Percentiles rank a stretch among this genome's conserved stretches.
These are phyloP conservation scores for Chunga burmeisteri DNA, from an alignment of 2,113 vertebrate species.

Conservation along the genomic window DNA sequence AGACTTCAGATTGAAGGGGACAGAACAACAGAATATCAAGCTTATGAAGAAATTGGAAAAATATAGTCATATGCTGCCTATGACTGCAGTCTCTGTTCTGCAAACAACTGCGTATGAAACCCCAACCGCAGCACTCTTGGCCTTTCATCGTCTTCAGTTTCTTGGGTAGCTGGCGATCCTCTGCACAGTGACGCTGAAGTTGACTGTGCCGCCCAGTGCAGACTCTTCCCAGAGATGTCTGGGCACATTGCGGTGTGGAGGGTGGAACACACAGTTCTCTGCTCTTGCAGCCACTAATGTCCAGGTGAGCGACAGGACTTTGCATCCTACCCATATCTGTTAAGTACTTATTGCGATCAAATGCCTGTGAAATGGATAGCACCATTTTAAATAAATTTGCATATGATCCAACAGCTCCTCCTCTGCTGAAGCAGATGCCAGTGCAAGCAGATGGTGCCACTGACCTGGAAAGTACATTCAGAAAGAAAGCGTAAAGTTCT, in stretches of 20 bases:
- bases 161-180: neutral
- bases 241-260: accelerated
- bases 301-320: neutral
- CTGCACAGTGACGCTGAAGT: neutral
- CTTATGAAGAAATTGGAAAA: neutral
- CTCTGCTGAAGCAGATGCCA: neutral
- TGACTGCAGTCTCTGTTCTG: neutral
- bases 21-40: neutral
- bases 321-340: accelerated
- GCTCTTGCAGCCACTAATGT: neutral
- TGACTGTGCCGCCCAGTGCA: neutral
- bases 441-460: accelerated
- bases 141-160: neutral
- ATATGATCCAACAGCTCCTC: neutral
- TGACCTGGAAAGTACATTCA: neutral
- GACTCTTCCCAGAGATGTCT: neutral
- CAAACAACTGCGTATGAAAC: neutral
- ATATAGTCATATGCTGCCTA: neutral
- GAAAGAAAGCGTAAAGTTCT: neutral
- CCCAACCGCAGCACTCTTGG: too few relatives aligned
- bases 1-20: neutral
- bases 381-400: neutral
- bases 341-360: neutral
- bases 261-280: neutral
- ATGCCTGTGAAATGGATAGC: neutral